Evolutionary conservation across 2,888 invertebrate genomes (phyloP), one percentile per base, ranked within the genome.

Genomic region (Callyntrura sp.): DNA sequence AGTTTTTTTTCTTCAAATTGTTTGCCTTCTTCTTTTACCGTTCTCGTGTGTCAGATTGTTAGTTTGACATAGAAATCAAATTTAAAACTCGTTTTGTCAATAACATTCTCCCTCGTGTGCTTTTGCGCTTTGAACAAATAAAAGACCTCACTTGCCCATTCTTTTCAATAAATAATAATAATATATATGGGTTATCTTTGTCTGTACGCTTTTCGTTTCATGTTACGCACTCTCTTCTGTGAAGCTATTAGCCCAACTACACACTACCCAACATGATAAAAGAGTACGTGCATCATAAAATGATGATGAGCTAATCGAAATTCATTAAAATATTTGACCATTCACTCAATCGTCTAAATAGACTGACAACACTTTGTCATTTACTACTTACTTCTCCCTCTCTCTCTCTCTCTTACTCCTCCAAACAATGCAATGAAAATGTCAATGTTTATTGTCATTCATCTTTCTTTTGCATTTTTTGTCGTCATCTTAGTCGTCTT

Each of bases 11-110:
- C 6, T 6, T 35, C 35, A 35, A 35, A 35, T 35, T 4, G 6
- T 35, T 35, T 35, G 35, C 2, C 35, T 35, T 35, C 35, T 35
- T 35, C 35, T 35, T 35, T 35, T 35, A 35, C 35, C 35, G 35
- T 35, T 35, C 6, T 35, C 35, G 43, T 45, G 35, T 57, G 60
- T 23, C 68, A 51, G 48, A 83, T 83, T 68, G 28, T 35, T 12
- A 55, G 12, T 79, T 86, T 86, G 86, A 86, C 86, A 86, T 28
- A 79, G 83, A 83, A 83, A 68, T 83, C 83, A 68, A 83, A 83
- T 68, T 51, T 83, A 68, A 83, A 83, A 83, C 83, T 83, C 48
- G 83, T 83, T 83, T 68, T 83, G 65, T 83, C 65, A 83, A 65
- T 81, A 68, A 68, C 45, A 68, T 60, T 68, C 28, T 60, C 35